Base-by-base conservation (phyloP, 2,113 vertebrate genomes). In the Condylura cristata region DNA sequence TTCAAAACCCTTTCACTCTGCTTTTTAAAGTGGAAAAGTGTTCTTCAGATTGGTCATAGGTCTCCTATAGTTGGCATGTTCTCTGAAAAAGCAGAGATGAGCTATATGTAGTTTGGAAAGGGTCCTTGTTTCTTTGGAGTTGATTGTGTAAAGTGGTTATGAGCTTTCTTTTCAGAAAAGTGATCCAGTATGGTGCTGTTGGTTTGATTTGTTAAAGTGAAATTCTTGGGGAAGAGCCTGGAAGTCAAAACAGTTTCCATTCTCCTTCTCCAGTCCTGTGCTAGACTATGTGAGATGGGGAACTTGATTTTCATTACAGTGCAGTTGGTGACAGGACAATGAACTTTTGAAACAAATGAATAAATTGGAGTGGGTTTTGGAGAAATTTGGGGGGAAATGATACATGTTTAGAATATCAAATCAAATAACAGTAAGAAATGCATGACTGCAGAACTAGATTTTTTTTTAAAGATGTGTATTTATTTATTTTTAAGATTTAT, bases 1-100 rank as follows among this genome's bases (percentile, higher is more conserved):
- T 94, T 85, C 90, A 34, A n/a, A 96, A 92, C 32, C 32, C 71
- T 89, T 95, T 92, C 22, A 13, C 84, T 96, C 83, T 92, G 78
- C 80, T 94, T 70, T 96, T 92, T 26, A 58, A 94, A 97, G 93
- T 96, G 61, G 56, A 81, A 93, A 96, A 65, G 26, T 48, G 9
- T 26, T 96, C 20, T 86, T 82, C 0, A 0, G 51, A 58, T 68
- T 88, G 72, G 76, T 68, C 85, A 37, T 16, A 2, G 65, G 46
- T 92, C 37, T 91, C 56, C 46, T 86, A 90, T 76, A 95, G 89
- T 28, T n/a, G 37, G 56, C 56, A 10, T 0, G 4, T 44, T 74
- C 61, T 93, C 56, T 51, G 56, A 93, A 93, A 56, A 48, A 80
- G 83, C 41, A 53, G 75, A 87, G 44, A 71, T 81, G 76, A 84